Evolutionary conservation across 1,140 invertebrate genomes (phyloP), one percentile per base, ranked within the genome.

Genomic region (Vanessa tameamea): DNA sequence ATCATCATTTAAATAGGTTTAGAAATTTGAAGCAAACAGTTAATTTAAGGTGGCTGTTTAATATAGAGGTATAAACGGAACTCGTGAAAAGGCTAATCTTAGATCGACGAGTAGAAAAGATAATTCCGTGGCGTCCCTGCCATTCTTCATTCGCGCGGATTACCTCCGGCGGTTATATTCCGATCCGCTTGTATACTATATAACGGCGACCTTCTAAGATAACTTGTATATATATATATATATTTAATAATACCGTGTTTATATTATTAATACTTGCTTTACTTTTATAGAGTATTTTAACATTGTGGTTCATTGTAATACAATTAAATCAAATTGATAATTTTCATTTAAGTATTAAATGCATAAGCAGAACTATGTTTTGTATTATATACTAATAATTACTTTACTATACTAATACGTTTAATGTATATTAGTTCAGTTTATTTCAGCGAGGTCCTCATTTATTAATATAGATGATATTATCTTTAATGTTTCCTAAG

Each of bases 61-160:
- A 76, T 76, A 76, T 72, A 63, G 68, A 50, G 48, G 47, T 70
- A 63, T 63, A 63, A 63, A 59, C 23, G 68, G 26, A 63, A 47
- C 47, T 70, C 61, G 57, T 70, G 57, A 67, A 73, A 73, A 73
- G 71, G 61, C 67, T 75, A 64, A 75, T 75, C 73, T 69, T 50
- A 75, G 67, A 69, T 75, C 67, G 67, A 65, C 50, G 50, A 47
- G 67, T 65, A 65, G 61, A 65, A 70, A 65, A 69, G 73, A 75
- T 75, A 75, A 75, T 55, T 69, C 68, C 50, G 31, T 26, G 67
- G 48, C 66, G 61, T 64, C 67, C 67, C 61, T 64, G 73, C 59
- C 73, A 65, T 75, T 69, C 68, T 75, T 75, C 73, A 75, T 75
- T 68, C 66, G 51, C 55, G 51, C 53, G 50, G 73, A 75, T 75